phyloP scores from a whole-genome alignment of 1,140 invertebrate species.

The Drosophila mauritiana region DNA sequence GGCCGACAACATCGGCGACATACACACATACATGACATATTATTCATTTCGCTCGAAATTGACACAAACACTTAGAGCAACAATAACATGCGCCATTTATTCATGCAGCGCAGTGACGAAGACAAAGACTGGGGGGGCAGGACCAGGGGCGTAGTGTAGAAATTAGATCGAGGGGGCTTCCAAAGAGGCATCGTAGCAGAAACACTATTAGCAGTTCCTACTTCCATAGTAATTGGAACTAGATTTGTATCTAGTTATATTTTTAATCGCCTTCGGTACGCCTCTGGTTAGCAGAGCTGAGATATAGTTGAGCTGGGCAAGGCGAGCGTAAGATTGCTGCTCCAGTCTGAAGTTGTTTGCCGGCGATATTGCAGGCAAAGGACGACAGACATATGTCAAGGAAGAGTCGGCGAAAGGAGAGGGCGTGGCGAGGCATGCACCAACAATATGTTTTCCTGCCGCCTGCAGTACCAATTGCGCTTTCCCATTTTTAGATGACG shows the following conservation, averaged over 20 bases:
- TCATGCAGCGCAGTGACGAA: constrained; percentile 44
- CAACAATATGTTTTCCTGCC: constrained; percentile 59
- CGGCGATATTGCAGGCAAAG: constrained; percentile 53
- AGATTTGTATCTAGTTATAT: not conserved
- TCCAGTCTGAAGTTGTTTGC: constrained; percentile 53
- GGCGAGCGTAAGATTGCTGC: constrained; percentile 33
- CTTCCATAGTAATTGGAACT: too few relatives aligned
- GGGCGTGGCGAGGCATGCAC: constrained; percentile 11
- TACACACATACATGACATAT: constrained; percentile 53
- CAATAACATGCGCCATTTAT: constrained; percentile 70
- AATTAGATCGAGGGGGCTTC: not conserved
- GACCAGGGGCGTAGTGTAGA: not conserved
- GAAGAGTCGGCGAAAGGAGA: not conserved
- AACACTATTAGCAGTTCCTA: too few relatives aligned
- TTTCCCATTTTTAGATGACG: constrained; percentile 1
- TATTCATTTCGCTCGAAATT: constrained; percentile 72
- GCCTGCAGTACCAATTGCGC: constrained; percentile 51
- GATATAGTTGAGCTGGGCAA: constrained; percentile 1
- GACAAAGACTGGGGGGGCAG: not conserved
- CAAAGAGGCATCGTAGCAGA: too few relatives aligned
- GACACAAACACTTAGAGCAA: constrained; percentile 71
- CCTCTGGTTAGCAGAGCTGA: not conserved
- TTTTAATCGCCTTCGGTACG: not conserved
- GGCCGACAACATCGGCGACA: constrained; percentile 51
- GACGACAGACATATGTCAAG: constrained; percentile 48